These are phyloP conservation scores for Tachystola acroxantha DNA, from an alignment of 2,888 invertebrate species.

Conservation along the genomic window DNA sequence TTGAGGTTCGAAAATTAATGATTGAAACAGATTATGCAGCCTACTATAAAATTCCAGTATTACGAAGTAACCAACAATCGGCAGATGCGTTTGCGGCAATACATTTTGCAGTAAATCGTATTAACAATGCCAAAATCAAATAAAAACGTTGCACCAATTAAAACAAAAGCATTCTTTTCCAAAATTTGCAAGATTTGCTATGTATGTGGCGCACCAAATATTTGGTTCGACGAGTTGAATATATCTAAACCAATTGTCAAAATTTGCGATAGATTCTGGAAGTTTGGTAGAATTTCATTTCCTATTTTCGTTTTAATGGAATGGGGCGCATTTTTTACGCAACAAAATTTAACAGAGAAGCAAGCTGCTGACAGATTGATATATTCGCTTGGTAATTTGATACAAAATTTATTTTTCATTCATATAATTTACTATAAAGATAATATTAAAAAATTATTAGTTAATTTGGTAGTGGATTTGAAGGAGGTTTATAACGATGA, in stretches of 20 bases:
- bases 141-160: not conserved
- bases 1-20: too few species aligned
- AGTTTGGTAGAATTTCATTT: not conserved
- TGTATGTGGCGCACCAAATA: not conserved
- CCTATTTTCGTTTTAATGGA: slow-evolving; percentile 11
- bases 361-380: slow-evolving; percentile 13
- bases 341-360: slow-evolving; percentile 24
- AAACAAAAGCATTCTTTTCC: not conserved
- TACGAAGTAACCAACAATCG: too few species aligned
- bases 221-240: slow-evolving; percentile 6
- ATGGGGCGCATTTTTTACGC: slow-evolving; percentile 19
- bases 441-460: slow-evolving; percentile 8
- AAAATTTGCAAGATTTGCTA: not conserved
- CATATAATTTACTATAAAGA: too few species aligned
- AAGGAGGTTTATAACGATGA: slow-evolving; percentile 35
- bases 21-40: too few species aligned
- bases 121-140: not conserved
- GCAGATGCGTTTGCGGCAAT: too few species aligned
- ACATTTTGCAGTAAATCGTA: too few species aligned
- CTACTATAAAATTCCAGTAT: too few species aligned
- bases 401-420: too few species aligned
- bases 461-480: too few species aligned
- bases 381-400: too few species aligned
- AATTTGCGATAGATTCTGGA: too few species aligned
- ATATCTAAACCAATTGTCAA: slow-evolving; percentile 12